Evolutionary conservation across 2,888 invertebrate genomes (phyloP).

Genomic region (Gonocerus acuteangulatus): DNA sequence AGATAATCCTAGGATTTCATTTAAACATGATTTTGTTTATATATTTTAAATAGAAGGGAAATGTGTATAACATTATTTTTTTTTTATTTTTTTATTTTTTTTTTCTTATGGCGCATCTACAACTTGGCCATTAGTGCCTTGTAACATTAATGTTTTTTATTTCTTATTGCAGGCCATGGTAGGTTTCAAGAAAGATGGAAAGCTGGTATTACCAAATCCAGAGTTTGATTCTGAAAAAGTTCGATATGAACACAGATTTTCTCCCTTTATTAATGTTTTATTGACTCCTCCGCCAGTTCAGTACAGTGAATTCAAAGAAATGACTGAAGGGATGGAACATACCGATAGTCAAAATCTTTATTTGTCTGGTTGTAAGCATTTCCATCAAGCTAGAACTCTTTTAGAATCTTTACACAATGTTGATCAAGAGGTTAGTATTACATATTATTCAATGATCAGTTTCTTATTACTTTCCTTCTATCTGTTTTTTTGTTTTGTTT

Average conservation of each 20-base stretch:
- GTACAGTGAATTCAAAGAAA: slow-evolving; percentile 80
- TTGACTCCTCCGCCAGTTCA: slow-evolving; percentile 85
- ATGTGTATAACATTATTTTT: no score
- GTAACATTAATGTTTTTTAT: no score
- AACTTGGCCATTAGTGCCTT: no score
- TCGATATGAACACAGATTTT: slow-evolving; percentile 88
- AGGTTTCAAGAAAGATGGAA: slow-evolving; percentile 80
- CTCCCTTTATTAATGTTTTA: slow-evolving; percentile 76
- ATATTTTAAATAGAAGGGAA: no score
- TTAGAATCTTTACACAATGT: slow-evolving; percentile 75
- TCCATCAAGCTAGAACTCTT: slow-evolving; percentile 80
- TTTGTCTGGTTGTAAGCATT: slow-evolving; percentile 79
- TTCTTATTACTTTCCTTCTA: neutral
- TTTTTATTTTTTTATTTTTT: no score
- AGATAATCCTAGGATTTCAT: no score
- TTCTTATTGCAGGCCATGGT: slow-evolving; percentile 62
- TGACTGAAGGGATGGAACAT: slow-evolving; percentile 55
- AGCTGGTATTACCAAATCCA: slow-evolving; percentile 70
- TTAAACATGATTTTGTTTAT: no score
- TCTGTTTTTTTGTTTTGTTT: neutral
- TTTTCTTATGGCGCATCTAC: no score
- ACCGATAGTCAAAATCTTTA: slow-evolving; percentile 56
- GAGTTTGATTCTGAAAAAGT: slow-evolving; percentile 91
- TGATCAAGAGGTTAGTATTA: slow-evolving; percentile 64
- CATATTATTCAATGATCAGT: neutral